Percentiles rank a stretch among this genome's conserved stretches.
These are phyloP conservation scores for Eupithecia inturbata DNA, from an alignment of 2,888 invertebrate species.

Conservation along the genomic window DNA sequence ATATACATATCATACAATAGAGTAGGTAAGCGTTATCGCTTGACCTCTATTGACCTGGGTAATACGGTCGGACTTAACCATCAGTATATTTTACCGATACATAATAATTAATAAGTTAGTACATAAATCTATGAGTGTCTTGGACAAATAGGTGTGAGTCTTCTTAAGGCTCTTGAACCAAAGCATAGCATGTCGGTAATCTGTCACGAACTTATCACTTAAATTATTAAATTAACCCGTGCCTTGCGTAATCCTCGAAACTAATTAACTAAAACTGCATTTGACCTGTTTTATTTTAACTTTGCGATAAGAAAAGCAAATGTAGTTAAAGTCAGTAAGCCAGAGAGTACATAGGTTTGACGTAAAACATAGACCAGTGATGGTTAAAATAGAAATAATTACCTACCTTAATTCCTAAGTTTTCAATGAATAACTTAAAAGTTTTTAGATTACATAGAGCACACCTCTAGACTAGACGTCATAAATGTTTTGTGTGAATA, in stretches of 20 bases:
- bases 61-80: not conserved
- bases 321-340: not conserved
- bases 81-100: not conserved
- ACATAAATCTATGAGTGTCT: not conserved
- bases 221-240: not conserved
- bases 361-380: not conserved
- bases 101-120: not conserved
- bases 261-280: not conserved
- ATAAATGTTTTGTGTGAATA: not conserved
- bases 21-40: constrained; percentile 5
- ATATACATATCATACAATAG: no score
- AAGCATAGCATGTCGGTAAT: not conserved
- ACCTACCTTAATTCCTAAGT: no score
- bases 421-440: no score
- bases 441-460: not conserved
- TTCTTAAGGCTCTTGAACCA: not conserved
- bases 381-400: no score
- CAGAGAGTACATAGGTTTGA: not conserved
- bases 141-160: not conserved
- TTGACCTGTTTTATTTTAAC: not conserved
- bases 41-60: not conserved
- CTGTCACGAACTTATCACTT: not conserved
- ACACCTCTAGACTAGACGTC: not conserved
- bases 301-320: constrained; percentile 1
- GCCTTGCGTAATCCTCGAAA: not conserved